phyloP scores from a whole-genome alignment of 1,140 invertebrate genomes.

The Drosophila kanapiae region DNA sequence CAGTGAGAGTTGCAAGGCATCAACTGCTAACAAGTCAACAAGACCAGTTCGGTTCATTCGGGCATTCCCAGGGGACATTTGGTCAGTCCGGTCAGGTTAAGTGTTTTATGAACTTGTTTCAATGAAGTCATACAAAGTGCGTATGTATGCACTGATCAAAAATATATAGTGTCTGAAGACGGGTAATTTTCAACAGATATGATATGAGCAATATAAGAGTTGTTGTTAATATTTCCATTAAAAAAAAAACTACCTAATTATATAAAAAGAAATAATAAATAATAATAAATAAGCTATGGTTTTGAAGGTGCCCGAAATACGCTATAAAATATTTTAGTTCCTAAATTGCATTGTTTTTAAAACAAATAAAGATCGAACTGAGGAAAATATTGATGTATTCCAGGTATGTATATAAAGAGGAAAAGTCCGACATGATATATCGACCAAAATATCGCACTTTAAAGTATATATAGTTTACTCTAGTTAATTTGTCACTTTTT shows the following conservation, averaged over 20 bases:
- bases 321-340: too few species aligned
- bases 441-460: too few species aligned
- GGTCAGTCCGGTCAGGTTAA: slow-evolving; percentile 75
- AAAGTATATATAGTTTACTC: too few species aligned
- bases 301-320: too few species aligned
- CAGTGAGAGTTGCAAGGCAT: slow-evolving; percentile 9
- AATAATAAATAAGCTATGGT: too few species aligned
- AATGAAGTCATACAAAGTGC: slow-evolving; percentile 78
- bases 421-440: too few species aligned
- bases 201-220: not conserved
- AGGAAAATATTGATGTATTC: too few species aligned
- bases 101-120: slow-evolving; percentile 83
- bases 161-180: not conserved
- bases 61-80: slow-evolving; percentile 67
- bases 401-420: too few species aligned
- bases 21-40: slow-evolving; percentile 75
- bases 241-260: not conserved
- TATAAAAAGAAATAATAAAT: too few species aligned
- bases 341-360: too few species aligned
- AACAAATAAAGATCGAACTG: too few species aligned
- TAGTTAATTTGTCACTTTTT: too few species aligned
- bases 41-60: slow-evolving; percentile 41
- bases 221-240: not conserved
- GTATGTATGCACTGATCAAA: slow-evolving; percentile 16
- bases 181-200: not conserved